Conservation (phyloP, 2,888 invertebrate species). For the Polyommatus iphigenia region DNA sequence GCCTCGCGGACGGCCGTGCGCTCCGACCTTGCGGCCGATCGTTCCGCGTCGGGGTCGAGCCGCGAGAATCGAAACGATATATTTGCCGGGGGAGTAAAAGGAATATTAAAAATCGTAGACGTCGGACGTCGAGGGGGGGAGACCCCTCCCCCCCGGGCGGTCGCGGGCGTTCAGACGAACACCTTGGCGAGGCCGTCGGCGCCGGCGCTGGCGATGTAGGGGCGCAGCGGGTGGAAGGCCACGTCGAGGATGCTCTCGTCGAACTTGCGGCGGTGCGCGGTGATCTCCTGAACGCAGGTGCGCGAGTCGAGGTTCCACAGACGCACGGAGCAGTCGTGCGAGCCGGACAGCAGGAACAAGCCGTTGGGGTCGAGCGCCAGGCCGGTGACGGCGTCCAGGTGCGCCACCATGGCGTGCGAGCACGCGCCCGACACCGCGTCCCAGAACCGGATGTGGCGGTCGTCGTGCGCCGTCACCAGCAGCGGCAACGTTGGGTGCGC, state of each 20-base stretch:
- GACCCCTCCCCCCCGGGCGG: not conserved
- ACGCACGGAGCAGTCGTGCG: slow-evolving; percentile 98
- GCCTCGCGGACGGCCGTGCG: not conserved
- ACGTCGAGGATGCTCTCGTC: slow-evolving; percentile 99
- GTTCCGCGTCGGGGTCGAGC: not conserved
- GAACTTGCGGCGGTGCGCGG: slow-evolving; percentile 99
- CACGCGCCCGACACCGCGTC: slow-evolving; percentile 96
- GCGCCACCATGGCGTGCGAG: slow-evolving; percentile 99
- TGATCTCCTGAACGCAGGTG: slow-evolving; percentile 99
- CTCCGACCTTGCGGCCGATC: not conserved
- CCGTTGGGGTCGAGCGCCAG: slow-evolving; percentile 99
- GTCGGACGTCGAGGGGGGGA: slow-evolving; percentile 9
- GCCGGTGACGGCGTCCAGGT: slow-evolving; percentile 98
- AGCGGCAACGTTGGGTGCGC: slow-evolving; percentile 98
- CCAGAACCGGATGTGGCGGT: slow-evolving; percentile 99
- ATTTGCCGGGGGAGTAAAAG: slow-evolving; percentile 22
- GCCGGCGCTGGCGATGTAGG: slow-evolving; percentile 99
- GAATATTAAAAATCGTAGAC: slow-evolving; percentile 28
- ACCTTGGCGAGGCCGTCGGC: slow-evolving; percentile 99
- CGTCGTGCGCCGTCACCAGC: slow-evolving; percentile 98
- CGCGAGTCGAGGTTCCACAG: slow-evolving; percentile 99
- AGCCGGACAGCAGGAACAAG: slow-evolving; percentile 98
- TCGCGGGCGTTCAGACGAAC: slow-evolving; percentile 85
- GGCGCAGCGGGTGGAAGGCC: slow-evolving; percentile 99
- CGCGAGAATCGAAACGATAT: slow-evolving; percentile 27